Evolutionary conservation across 1,140 invertebrate species (phyloP), one percentile per base, ranked within the genome.

Genomic region (Drosophila arawakana): DNA sequence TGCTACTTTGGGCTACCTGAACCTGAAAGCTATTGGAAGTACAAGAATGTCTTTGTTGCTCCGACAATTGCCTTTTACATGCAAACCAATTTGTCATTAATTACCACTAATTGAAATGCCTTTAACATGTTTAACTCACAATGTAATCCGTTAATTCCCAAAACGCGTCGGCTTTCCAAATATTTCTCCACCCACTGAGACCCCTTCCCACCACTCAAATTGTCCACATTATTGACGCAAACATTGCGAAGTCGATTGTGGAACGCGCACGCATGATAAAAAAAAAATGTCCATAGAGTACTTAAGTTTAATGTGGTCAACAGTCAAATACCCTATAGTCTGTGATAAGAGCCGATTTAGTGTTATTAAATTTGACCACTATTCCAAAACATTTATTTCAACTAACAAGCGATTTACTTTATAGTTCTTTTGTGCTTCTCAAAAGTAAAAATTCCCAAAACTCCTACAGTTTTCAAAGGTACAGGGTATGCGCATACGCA

Each of bases 61-160:
- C 11, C 11, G 5, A 43, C 43, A 49, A 59, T 50, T 25, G 62
- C 13, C 15, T 37, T n/a, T 52, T 18, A 37, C 54, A 58, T 73
- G 66, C 57, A 54, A 69, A 57, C 21, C 66, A 69, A 74, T 74
- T 74, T 61, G 41, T 37, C 66, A 41, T 41, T 47, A 68, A 69
- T 69, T 74, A 61, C 10, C 50, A 43, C 50, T 74, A 69, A 69
- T 74, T 74, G 58, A 69, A 74, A 62, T 62, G 72, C 43, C 65
- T 55, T 55, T 25, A 68, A 41, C 65, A 68, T 60, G 55, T 44
- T 68, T 8, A 67, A 61, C 55, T 62, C 49, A 57, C 61, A 57
- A 55, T 57, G 72, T 74, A 69, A 74, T 74, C 65, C 58, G 25
- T 69, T 74, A 69, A 69, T 69, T 55, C 35, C 54, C 39, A 37